These are phyloP conservation scores for Luffia ferchaultella DNA, from an alignment of 2,888 invertebrate species.

Conservation along the genomic window DNA sequence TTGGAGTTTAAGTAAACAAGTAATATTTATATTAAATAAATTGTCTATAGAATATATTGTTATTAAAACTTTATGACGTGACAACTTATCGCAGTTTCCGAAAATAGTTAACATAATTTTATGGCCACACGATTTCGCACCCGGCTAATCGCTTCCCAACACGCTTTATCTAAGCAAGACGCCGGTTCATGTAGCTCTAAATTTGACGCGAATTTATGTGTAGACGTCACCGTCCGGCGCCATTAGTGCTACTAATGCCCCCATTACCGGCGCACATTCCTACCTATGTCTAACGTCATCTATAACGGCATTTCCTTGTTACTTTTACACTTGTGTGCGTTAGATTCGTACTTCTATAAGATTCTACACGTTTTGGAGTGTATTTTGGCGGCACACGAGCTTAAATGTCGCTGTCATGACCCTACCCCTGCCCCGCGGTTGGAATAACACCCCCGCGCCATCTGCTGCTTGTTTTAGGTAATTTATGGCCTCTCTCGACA, in stretches of 20 bases:
- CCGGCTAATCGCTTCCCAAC: neutral
- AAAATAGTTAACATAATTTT: neutral
- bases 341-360: no score
- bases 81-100: no score
- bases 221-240: constrained; percentile 53
- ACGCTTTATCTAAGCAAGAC: constrained; percentile 7
- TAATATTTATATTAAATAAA: no score
- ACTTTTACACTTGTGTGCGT: no score
- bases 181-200: constrained; percentile 28
- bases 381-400: no score
- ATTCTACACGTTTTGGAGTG: no score
- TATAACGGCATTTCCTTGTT: neutral
- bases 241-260: constrained; percentile 62
- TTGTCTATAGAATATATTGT: no score
- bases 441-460: constrained; percentile 21
- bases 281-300: neutral
- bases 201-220: constrained; percentile 62
- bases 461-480: constrained; percentile 65
- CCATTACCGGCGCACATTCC: constrained; percentile 43
- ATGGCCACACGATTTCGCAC: neutral
- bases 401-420: neutral
- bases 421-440: constrained; percentile 23
- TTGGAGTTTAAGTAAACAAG: no score
- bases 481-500: constrained; percentile 53
- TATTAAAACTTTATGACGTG: no score